Conservation (phyloP, 2,797 vertebrate species). For the Zenarchopterus dispar region DNA sequence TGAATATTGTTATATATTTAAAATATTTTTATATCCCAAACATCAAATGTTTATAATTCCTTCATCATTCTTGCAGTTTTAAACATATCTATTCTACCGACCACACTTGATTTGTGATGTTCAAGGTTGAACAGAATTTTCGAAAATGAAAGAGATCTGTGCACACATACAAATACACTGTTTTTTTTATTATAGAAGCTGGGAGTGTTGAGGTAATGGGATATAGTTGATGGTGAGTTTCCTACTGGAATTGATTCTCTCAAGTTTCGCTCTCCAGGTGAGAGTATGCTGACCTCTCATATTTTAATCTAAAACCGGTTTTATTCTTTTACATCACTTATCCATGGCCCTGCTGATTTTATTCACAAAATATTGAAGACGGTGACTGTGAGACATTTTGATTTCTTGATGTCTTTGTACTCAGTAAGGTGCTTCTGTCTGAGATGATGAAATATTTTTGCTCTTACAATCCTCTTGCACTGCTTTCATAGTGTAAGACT, state of each 20-base stretch:
- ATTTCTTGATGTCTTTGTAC: not conserved
- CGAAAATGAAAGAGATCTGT: no score
- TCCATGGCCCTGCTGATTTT: not conserved
- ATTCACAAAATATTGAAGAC: not conserved
- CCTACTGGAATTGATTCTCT: no score
- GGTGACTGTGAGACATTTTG: not conserved
- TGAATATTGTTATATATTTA: slow-evolving; percentile 18
- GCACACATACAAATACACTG: no score
- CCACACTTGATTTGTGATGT: no score
- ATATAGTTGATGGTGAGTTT: no score
- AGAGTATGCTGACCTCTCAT: slow-evolving; percentile 31
- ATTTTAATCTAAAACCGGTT: not conserved
- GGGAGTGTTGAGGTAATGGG: no score
- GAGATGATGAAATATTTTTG: not conserved
- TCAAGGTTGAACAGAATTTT: no score
- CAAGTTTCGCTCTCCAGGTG: no score
- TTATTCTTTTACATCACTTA: not conserved
- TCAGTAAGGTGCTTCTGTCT: not conserved
- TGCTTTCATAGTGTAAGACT: not conserved
- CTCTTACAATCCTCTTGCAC: not conserved
- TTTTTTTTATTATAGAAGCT: no score
- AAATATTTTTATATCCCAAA: slow-evolving; percentile 27
- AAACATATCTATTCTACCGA: no score
- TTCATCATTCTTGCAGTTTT: no score
- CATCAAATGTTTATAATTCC: slow-evolving; percentile 24